These are phyloP conservation scores for Cheilosia soror DNA, from an alignment of 2,888 invertebrate genomes.

Conservation along the genomic window DNA sequence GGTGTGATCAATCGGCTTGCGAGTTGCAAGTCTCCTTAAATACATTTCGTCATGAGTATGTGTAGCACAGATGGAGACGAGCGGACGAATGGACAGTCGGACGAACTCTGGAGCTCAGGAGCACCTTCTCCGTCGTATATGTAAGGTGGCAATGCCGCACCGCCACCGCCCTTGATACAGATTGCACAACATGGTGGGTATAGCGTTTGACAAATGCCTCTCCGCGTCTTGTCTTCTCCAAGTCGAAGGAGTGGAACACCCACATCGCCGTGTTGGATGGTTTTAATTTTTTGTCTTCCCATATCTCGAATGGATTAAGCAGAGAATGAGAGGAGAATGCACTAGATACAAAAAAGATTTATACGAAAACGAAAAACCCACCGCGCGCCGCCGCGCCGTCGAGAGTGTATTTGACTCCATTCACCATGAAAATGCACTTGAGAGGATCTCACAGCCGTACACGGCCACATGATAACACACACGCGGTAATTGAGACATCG, in stretches of 20 bases:
- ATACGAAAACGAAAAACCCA: slow-evolving; percentile 15
- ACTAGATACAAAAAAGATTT: slow-evolving; percentile 41
- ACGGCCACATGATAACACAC: slow-evolving; percentile 27
- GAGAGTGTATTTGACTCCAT: slow-evolving; percentile 37
- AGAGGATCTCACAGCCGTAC: slow-evolving; percentile 44
- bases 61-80: slow-evolving; percentile 57
- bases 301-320: slow-evolving; percentile 67
- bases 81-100: slow-evolving; percentile 22
- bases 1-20: slow-evolving; percentile 74
- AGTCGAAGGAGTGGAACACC: slow-evolving; percentile 67
- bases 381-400: too few relatives aligned
- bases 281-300: slow-evolving; percentile 27
- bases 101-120: not conserved
- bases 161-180: slow-evolving; percentile 65
- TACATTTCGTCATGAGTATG: slow-evolving; percentile 67
- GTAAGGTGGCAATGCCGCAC: slow-evolving; percentile 49
- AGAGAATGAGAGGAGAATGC: slow-evolving; percentile 41
- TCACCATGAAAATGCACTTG: slow-evolving; percentile 45
- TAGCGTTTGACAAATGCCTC: slow-evolving; percentile 71
- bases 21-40: slow-evolving; percentile 46
- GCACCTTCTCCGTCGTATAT: not conserved
- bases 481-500: slow-evolving; percentile 73
- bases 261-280: slow-evolving; percentile 63
- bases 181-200: slow-evolving; percentile 74
- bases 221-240: slow-evolving; percentile 51